These are phyloP conservation scores for Tiliqua scincoides DNA, from an alignment of 2,113 vertebrate genomes.

Conservation along the genomic window DNA sequence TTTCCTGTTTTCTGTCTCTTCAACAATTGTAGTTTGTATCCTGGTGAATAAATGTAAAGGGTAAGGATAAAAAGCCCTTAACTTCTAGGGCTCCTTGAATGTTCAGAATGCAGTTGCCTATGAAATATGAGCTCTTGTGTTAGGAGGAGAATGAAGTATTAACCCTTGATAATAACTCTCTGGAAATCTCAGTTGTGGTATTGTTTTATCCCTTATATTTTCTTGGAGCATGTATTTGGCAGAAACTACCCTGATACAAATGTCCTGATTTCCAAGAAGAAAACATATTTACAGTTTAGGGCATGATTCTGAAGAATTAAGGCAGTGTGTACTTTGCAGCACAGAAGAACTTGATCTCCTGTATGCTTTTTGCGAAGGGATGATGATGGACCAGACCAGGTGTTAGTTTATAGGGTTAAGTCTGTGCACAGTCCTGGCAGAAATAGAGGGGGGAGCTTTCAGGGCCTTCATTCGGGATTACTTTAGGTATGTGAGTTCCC, in stretches of 20 bases:
- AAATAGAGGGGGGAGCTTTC: not conserved
- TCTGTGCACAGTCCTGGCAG: not conserved
- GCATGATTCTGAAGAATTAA: not conserved
- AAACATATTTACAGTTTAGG: not conserved
- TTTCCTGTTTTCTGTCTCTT: not conserved
- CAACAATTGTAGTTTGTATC: not conserved
- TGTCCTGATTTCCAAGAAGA: not conserved
- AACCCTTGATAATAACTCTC: not conserved
- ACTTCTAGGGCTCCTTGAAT: not conserved
- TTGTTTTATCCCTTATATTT: not conserved
- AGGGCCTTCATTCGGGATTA: not conserved
- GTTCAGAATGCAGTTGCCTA: not conserved
- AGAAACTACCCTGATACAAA: not conserved
- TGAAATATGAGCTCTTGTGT: not conserved
- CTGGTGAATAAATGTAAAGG: not conserved
- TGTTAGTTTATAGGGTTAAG: conserved; percentile 11
- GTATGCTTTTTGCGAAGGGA: not conserved
- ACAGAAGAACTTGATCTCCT: not conserved
- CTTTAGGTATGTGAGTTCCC: not conserved
- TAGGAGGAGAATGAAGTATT: not conserved
- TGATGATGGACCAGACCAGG: not conserved
- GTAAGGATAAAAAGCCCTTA: not conserved
- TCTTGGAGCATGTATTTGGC: not conserved
- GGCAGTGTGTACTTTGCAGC: not conserved
- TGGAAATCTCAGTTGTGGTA: not conserved